Evolutionary conservation across 2,113 vertebrate species (phyloP).

Genomic region (Saccopteryx bilineata): DNA sequence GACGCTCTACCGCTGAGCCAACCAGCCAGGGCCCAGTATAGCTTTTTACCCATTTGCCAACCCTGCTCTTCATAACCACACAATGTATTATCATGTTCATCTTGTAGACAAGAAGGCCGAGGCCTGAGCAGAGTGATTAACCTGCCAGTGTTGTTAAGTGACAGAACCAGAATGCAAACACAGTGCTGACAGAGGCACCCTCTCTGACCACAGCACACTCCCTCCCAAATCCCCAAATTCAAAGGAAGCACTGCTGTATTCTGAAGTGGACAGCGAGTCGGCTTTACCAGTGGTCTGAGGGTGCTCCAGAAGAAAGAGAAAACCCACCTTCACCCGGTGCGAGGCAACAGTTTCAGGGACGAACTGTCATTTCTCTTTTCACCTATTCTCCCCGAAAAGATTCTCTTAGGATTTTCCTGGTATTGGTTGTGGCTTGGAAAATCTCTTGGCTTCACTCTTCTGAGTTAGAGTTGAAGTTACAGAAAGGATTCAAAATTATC

Average conservation of each 20-base stretch:
- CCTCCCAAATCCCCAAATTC: neutral
- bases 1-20: no score
- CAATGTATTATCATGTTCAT: neutral
- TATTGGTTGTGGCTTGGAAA: slow-evolving; percentile 25
- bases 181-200: no score
- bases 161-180: neutral
- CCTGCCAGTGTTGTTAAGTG: no score
- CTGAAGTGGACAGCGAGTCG: neutral
- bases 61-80: neutral
- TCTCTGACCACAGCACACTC: neutral
- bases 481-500: slow-evolving; percentile 48
- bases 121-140: neutral
- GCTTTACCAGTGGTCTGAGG: neutral
- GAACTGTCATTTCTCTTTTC: neutral
- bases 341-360: neutral
- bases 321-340: neutral
- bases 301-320: neutral
- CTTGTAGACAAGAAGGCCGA: neutral
- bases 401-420: neutral
- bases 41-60: slow-evolving; percentile 15
- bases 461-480: slow-evolving; percentile 31
- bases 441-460: slow-evolving; percentile 13
- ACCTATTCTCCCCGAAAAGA: neutral
- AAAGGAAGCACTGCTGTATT: neutral
- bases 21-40: no score